These are phyloP conservation scores for Diploscapter pachys DNA, from an alignment of 1,140 invertebrate genomes.

Conservation along the genomic window DNA sequence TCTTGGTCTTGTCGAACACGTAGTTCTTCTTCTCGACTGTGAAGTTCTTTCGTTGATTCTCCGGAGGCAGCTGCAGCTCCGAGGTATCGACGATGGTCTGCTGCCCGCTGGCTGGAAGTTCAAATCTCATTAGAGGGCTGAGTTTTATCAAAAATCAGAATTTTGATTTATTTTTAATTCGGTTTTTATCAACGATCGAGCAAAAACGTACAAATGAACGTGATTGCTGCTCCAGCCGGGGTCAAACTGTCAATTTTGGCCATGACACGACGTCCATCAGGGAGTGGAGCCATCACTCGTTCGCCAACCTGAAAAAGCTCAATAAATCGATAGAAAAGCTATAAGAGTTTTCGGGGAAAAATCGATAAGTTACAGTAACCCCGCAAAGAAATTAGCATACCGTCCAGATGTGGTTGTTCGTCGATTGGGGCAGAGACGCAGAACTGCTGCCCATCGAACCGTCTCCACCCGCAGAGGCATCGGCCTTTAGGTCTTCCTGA, in stretches of 20 bases:
- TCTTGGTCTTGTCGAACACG: constrained; percentile 22
- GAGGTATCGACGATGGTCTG: constrained; percentile 17
- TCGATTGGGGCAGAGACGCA: too few relatives aligned
- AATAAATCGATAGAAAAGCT: not conserved
- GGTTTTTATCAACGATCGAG: not conserved
- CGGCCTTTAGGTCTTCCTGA: too few relatives aligned
- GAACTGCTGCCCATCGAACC: too few relatives aligned
- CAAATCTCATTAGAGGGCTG: not conserved
- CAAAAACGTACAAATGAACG: constrained; percentile 21
- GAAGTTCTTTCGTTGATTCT: not conserved
- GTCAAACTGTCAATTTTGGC: constrained; percentile 11
- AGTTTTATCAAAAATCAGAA: not conserved
- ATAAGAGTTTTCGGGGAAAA: too few relatives aligned
- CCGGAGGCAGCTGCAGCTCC: constrained; percentile 12
- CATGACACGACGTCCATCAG: not conserved
- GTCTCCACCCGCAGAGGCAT: too few relatives aligned
- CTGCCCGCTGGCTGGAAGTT: constrained; percentile 23
- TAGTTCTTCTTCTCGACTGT: constrained; percentile 28
- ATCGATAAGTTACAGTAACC: too few relatives aligned
- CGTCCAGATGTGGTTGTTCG: too few relatives aligned
- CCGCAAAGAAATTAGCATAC: too few relatives aligned
- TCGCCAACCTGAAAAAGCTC: constrained; percentile 9
- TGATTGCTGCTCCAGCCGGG: constrained; percentile 9
- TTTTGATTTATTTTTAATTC: not conserved
- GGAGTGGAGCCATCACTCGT: constrained; percentile 14